A percentile compares a stretch with the other conserved stretches of the same genome.
These are phyloP conservation scores for Danio choprae DNA, from an alignment of 2,797 vertebrate species.

Conservation along the genomic window DNA sequence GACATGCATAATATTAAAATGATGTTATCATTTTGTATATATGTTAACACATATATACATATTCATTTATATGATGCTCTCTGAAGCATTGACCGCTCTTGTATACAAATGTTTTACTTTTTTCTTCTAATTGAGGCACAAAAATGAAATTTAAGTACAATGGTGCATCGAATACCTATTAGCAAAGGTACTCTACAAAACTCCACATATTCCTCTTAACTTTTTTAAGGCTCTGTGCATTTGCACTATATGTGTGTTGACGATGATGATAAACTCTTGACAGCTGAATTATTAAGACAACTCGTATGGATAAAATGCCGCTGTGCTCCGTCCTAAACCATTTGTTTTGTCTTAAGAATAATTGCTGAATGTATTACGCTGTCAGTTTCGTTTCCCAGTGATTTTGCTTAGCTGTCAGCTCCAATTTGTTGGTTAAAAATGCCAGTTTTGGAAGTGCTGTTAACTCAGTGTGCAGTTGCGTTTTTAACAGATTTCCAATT, in stretches of 20 bases:
- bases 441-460: background rate
- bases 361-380: background rate
- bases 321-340: background rate
- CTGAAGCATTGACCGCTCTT: no score
- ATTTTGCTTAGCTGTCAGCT: background rate
- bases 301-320: background rate
- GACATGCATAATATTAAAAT: no score
- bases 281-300: background rate
- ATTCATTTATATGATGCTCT: no score
- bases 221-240: background rate
- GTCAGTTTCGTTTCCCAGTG: background rate
- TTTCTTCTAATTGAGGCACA: no score
- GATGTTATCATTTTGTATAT: no score
- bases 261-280: conserved; percentile 2
- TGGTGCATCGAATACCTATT: no score
- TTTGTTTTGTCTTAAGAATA: background rate
- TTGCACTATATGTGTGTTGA: background rate
- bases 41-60: no score
- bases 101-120: no score
- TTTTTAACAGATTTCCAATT: conserved; percentile 18
- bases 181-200: no score
- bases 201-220: no score
- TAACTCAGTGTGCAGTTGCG: background rate
- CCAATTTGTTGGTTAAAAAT: conserved; percentile 30
- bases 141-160: no score